Evolutionary conservation across 1,140 invertebrate genomes (phyloP), one percentile per base, ranked within the genome.

Genomic region (Microplitis demolitor): DNA sequence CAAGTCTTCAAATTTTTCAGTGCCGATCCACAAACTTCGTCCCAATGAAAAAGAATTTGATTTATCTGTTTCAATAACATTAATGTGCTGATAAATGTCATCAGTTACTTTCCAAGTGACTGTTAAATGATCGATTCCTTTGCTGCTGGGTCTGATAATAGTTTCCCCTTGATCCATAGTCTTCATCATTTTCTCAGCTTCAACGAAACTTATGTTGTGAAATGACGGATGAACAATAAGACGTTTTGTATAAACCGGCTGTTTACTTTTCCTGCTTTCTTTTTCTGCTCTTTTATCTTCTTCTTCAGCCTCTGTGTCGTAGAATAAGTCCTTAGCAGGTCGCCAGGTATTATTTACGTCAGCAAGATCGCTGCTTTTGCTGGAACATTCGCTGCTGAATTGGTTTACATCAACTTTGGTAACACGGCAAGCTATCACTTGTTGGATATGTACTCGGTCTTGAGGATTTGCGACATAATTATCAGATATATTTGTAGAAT

Each of bases 141-240:
- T n/a, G n/a, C n/a, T n/a, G n/a, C n/a, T n/a, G n/a, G n/a, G n/a
- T n/a, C n/a, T n/a, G n/a, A n/a, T n/a, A n/a, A n/a, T n/a, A n/a
- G n/a, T n/a, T n/a, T n/a, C 98, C 4, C 98, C 98, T 87, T 98
- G 96, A 76, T 98, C 96, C 92, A 98, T 95, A 16, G 91, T 92
- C 6, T 91, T 90, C 91, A 99, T 93, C 51, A 98, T 85, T 81
- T 96, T 96, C 78, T 98, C 96, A 1, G 96, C 95, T 80, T 99
- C 96, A 0, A 92, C 90, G 83, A 94, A 99, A 8, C 94, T 95
- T 74, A 99, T 97, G 83, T 99, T 99, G 77, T 98, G 94, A 88
- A 99, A 99, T 0, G 95, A 93, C 0, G 97, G 97, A 89, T 99
- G 98, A 14, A 98, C 95, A 69, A 99, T 99, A 0, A 99, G 97